Conservation (phyloP, 2,797 vertebrate genomes). For the Karalla daura region DNA sequence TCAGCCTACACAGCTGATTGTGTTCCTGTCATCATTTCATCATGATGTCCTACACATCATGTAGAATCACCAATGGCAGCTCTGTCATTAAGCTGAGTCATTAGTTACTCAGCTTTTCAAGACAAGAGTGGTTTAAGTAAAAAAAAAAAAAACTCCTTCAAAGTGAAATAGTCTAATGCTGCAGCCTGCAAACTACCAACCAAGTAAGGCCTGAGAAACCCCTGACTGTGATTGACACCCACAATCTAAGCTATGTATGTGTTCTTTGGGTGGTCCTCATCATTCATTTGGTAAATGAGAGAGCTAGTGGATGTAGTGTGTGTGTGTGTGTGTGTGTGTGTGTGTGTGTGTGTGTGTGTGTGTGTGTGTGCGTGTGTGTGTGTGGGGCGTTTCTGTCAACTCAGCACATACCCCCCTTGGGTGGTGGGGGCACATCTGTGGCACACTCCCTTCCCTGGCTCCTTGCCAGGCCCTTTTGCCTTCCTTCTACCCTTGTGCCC, state of each 20-base stretch:
- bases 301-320: not conserved
- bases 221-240: constrained; percentile 7
- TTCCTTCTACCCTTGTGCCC: constrained; percentile 20
- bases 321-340: constrained; percentile 10
- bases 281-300: constrained; percentile 6
- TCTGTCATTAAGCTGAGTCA: not conserved
- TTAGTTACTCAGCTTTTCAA: not conserved
- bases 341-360: constrained; percentile 14
- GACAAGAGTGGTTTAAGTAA: not conserved
- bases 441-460: constrained; percentile 57
- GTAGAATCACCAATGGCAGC: not conserved
- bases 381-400: constrained; percentile 51
- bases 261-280: constrained; percentile 45
- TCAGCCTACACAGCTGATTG: not conserved
- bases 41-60: not conserved
- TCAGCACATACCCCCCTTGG: constrained; percentile 69
- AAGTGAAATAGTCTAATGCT: not conserved
- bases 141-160: not conserved
- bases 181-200: not conserved
- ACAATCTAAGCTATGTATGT: not conserved
- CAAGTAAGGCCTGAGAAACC: not conserved
- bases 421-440: constrained; percentile 73
- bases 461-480: constrained; percentile 38
- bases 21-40: not conserved
- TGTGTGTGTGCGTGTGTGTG: not conserved